Evolutionary conservation across 2,888 invertebrate species (phyloP).

Genomic region (Smittia aterrima): DNA sequence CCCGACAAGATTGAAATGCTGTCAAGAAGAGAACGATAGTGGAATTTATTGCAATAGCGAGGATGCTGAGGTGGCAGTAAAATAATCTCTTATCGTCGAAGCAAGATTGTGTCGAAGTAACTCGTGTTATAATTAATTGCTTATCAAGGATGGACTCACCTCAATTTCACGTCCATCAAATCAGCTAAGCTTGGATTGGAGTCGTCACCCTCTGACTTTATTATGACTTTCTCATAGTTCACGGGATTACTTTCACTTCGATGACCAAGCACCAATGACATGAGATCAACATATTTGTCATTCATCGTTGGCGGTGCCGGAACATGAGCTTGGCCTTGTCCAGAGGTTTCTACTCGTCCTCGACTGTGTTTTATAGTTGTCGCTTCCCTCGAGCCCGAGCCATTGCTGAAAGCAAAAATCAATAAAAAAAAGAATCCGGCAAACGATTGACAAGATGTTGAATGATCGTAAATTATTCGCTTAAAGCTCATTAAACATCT

Average conservation of each 20-base stretch:
- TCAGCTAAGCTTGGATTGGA: conserved; percentile 71
- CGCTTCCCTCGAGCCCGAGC: conserved; percentile 53
- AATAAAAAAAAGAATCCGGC: neutral
- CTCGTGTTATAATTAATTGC: neutral
- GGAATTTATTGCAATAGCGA: neutral
- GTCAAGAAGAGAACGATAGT: neutral
- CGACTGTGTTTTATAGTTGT: conserved; percentile 48
- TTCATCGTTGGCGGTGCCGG: conserved; percentile 47
- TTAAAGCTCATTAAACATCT: neutral
- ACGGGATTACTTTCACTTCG: conserved; percentile 45
- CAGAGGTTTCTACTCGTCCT: conserved; percentile 47
- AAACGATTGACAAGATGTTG: neutral
- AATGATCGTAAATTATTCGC: neutral
- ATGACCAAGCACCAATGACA: conserved; percentile 46
- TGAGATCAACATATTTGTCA: conserved; percentile 51
- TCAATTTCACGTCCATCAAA: conserved; percentile 58
- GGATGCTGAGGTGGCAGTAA: neutral
- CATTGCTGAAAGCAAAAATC: conserved; percentile 49
- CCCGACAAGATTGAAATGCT: neutral
- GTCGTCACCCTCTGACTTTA: conserved; percentile 58
- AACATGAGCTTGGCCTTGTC: conserved; percentile 43
- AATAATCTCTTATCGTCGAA: neutral
- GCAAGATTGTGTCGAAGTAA: neutral
- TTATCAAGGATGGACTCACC: conserved; percentile 49
- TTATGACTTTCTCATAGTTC: conserved; percentile 51